Conservation (phyloP, 1,140 invertebrate species). For the Bombyx mori region DNA sequence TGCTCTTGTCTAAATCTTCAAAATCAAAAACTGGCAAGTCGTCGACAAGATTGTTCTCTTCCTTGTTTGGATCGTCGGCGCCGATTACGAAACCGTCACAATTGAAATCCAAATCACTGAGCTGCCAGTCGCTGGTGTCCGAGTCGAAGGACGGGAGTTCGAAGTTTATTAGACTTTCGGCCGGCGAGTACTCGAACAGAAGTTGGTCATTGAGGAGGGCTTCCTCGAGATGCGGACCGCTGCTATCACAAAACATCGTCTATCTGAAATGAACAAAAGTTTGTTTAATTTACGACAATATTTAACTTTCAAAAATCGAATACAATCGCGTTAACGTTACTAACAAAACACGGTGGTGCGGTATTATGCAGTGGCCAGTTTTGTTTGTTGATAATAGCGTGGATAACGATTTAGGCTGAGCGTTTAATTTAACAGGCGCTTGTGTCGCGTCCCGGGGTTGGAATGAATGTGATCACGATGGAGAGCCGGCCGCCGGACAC, state of each 20-base stretch:
- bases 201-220: slow-evolving; percentile 44
- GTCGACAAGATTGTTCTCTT: slow-evolving; percentile 30
- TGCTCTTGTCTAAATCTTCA: slow-evolving; percentile 47
- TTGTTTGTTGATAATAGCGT: slow-evolving; percentile 9
- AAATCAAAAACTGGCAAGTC: slow-evolving; percentile 47
- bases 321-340: background rate
- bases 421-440: slow-evolving; percentile 20
- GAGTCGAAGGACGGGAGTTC: slow-evolving; percentile 39
- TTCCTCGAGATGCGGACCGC: slow-evolving; percentile 33
- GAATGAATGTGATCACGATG: slow-evolving; percentile 32
- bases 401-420: slow-evolving; percentile 20
- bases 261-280: slow-evolving; percentile 27
- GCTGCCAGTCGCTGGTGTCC: slow-evolving; percentile 38
- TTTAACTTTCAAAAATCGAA: background rate
- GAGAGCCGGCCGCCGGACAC: slow-evolving; percentile 36
- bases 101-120: slow-evolving; percentile 47
- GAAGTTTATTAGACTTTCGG: slow-evolving; percentile 60
- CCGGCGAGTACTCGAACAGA: slow-evolving; percentile 54
- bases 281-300: background rate
- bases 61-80: slow-evolving; percentile 36
- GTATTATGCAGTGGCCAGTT: slow-evolving; percentile 8
- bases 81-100: slow-evolving; percentile 51
- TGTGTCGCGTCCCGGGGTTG: slow-evolving; percentile 32
- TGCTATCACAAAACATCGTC: slow-evolving; percentile 48
- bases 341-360: slow-evolving; percentile 3